Conservation (phyloP, 2,797 vertebrate species). For the Lepidocolaptes lacrymiger region DNA sequence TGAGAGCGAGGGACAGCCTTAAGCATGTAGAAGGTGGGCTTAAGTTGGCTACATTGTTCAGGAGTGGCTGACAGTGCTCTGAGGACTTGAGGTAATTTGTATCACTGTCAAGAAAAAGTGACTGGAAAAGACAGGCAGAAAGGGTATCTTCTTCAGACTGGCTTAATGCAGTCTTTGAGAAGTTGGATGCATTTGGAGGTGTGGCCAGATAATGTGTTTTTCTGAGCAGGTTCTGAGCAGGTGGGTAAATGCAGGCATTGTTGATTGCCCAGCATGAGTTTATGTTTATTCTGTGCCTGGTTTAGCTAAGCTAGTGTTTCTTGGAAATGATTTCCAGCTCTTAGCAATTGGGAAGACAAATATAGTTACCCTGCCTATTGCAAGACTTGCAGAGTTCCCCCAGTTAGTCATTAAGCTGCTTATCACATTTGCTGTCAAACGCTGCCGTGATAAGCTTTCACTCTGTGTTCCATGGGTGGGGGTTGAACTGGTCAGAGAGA, state of each 20-base stretch:
- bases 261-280: neutral
- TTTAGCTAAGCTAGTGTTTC: neutral
- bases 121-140: neutral
- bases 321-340: neutral
- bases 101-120: neutral
- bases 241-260: neutral
- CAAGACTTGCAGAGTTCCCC: neutral
- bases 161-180: neutral
- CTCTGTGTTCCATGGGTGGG: rapidly evolving
- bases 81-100: neutral
- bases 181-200: neutral
- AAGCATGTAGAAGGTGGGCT: neutral
- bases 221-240: neutral
- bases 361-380: neutral
- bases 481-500: neutral
- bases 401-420: slow-evolving; percentile 47
- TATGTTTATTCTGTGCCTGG: slow-evolving; percentile 10
- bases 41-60: neutral
- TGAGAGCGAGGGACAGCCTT: neutral
- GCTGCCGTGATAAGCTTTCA: neutral
- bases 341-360: neutral
- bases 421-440: neutral
- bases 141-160: neutral
- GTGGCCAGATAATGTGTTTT: neutral
- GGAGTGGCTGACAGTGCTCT: neutral